Evolutionary conservation across 37 sponge, comb jelly and placozoan species (phyloP).

Genomic region (Spongilla lacustris): DNA sequence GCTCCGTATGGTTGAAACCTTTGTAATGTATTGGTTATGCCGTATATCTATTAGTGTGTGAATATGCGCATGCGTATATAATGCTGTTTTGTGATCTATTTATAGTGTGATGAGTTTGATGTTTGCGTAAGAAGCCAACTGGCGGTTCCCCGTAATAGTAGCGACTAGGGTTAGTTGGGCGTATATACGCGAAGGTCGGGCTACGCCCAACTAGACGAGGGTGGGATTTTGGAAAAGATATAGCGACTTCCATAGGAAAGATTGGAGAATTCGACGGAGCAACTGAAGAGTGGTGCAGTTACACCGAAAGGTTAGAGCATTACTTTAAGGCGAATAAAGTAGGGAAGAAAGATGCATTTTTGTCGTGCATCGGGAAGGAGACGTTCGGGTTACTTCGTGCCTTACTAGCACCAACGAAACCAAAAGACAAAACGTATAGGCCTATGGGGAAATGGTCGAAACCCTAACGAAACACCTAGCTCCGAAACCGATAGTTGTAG

Average conservation of each 20-base stretch:
- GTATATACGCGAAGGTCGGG: too few species aligned
- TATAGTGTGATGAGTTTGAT: neutral
- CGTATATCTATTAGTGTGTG: neutral
- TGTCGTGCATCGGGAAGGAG: neutral
- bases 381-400: neutral
- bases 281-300: neutral
- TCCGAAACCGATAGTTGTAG: neutral
- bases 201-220: too few species aligned
- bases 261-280: neutral
- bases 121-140: neutral
- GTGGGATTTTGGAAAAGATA: neutral
- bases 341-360: neutral
- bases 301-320: neutral
- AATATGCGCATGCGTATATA: neutral
- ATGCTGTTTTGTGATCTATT: neutral
- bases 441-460: neutral
- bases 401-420: neutral
- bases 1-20: too few species aligned
- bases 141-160: neutral
- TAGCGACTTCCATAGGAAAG: neutral
- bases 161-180: too few species aligned
- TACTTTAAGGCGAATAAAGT: conserved; percentile 1
- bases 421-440: neutral
- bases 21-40: neutral
- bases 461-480: neutral